These are phyloP conservation scores for Lepus americanus DNA, from an alignment of 2,113 vertebrate genomes.

Conservation along the genomic window DNA sequence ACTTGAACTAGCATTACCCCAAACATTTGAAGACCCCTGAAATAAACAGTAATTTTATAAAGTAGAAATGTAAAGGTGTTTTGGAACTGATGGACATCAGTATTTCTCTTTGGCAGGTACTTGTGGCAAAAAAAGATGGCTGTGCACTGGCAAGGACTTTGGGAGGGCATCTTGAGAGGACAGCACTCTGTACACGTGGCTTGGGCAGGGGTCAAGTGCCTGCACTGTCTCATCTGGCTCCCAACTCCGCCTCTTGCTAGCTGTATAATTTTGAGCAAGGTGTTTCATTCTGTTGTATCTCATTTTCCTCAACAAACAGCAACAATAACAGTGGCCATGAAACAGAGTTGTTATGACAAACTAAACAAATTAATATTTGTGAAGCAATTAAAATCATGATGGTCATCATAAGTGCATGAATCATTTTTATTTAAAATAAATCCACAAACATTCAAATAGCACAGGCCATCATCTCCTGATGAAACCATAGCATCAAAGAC, in stretches of 20 bases:
- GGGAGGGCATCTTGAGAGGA: background rate
- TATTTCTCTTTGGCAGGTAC: background rate
- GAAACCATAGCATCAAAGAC: background rate
- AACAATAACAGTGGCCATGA: background rate
- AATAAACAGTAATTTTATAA: conserved; percentile 30
- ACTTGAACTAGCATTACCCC: background rate
- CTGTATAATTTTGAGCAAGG: background rate
- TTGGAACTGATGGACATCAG: background rate
- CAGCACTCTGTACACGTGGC: background rate
- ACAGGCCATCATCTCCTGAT: background rate
- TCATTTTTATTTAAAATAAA: conserved; percentile 4
- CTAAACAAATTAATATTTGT: conserved; percentile 1
- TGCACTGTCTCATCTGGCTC: background rate
- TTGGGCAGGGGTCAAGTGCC: no score
- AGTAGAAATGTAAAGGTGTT: background rate
- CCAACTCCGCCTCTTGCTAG: background rate
- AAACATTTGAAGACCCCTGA: conserved; percentile 1
- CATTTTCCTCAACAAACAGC: background rate
- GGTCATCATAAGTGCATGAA: background rate
- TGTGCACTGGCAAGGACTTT: background rate
- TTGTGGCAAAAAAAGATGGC: background rate
- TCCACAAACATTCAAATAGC: background rate
- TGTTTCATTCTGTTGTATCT: background rate
- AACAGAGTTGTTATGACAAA: background rate
- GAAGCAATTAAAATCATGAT: background rate